Evolutionary conservation across 2,888 invertebrate genomes (phyloP).

Genomic region (Drosophila nigricruria): DNA sequence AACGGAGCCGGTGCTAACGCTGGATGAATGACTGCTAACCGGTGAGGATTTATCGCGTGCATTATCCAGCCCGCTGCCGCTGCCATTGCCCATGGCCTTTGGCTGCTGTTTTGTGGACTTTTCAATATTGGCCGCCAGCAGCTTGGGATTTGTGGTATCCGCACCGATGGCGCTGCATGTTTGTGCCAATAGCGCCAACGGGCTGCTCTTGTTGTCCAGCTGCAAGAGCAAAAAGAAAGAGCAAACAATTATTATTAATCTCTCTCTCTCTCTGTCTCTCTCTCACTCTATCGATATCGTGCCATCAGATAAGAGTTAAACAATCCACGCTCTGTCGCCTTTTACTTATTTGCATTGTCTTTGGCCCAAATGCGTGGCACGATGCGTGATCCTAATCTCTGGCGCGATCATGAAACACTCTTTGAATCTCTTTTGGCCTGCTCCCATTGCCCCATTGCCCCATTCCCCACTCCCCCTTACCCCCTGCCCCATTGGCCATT

Average conservation of each 20-base stretch:
- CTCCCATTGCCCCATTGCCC: not conserved
- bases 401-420: slow-evolving; percentile 51
- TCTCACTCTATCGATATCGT: slow-evolving; percentile 54
- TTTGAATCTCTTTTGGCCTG: slow-evolving; percentile 3
- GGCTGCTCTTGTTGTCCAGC: slow-evolving; percentile 99
- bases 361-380: slow-evolving; percentile 54
- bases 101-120: slow-evolving; percentile 87
- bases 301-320: slow-evolving; percentile 56
- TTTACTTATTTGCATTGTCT: slow-evolving; percentile 35
- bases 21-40: slow-evolving; percentile 84
- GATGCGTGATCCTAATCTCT: slow-evolving; percentile 53
- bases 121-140: slow-evolving; percentile 91
- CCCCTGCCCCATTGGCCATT: too few species aligned
- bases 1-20: slow-evolving; percentile 86
- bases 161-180: slow-evolving; percentile 99
- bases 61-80: slow-evolving; percentile 70
- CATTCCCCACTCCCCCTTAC: not conserved
- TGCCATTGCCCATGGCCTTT: slow-evolving; percentile 81
- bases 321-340: slow-evolving; percentile 34
- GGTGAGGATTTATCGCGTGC: slow-evolving; percentile 88
- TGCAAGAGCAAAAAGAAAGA: slow-evolving; percentile 88
- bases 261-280: not conserved
- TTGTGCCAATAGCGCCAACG: slow-evolving; percentile 96
- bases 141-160: slow-evolving; percentile 92
- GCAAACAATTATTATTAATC: slow-evolving; percentile 36